These are phyloP conservation scores for Drosophila tanythrix DNA, from an alignment of 2,888 invertebrate species.

Conservation along the genomic window DNA sequence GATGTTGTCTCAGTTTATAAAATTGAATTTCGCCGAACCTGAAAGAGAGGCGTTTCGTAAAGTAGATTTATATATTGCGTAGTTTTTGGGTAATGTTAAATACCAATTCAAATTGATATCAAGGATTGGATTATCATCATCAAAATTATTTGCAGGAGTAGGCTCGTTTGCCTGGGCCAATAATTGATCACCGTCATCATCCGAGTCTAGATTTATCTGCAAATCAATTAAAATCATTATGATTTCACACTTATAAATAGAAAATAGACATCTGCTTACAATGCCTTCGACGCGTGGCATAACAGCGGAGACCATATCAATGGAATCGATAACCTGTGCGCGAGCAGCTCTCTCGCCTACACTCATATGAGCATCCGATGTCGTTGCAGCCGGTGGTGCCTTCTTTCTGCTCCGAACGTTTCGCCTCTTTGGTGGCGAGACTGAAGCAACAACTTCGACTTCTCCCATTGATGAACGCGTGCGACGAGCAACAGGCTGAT, in stretches of 20 bases:
- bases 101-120: slow-evolving; percentile 75
- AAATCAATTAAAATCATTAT: background rate
- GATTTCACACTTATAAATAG: background rate
- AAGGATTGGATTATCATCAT: slow-evolving; percentile 76
- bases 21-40: slow-evolving; percentile 76
- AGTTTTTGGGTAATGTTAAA: background rate
- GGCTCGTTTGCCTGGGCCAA: background rate
- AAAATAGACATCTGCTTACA: slow-evolving; percentile 46
- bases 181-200: slow-evolving; percentile 38
- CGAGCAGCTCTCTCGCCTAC: slow-evolving; percentile 67
- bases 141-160: slow-evolving; percentile 32
- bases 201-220: slow-evolving; percentile 72
- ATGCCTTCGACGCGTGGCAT: slow-evolving; percentile 71
- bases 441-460: too few species aligned
- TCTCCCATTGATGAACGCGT: slow-evolving; percentile 51
- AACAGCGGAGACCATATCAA: slow-evolving; percentile 76
- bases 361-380: background rate
- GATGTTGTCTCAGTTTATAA: slow-evolving; percentile 76
- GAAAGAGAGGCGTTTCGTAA: background rate
- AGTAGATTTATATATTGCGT: accelerated
- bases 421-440: slow-evolving; percentile 10
- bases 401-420: slow-evolving; percentile 1
- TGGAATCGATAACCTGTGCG: slow-evolving; percentile 55
- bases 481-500: slow-evolving; percentile 50
- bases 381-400: background rate